Percentiles rank a stretch among this genome's conserved stretches.
Evolutionary conservation across 2,113 vertebrate genomes (phyloP).

Genomic region (Dasyprocta punctata): DNA sequence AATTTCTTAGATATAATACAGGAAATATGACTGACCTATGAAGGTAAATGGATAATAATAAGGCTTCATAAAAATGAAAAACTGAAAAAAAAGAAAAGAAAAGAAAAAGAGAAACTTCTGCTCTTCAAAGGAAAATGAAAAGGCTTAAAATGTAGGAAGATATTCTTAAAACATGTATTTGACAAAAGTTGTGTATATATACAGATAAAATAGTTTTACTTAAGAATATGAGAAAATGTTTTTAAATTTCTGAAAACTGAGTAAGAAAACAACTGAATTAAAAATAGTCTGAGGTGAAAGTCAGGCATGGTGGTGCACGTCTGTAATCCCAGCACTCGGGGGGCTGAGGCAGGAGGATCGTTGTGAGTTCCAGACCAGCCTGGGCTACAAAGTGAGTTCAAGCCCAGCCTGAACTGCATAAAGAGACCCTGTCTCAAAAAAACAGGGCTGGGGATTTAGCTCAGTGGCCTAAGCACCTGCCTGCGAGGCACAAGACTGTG

Average conservation of each 20-base stretch:
- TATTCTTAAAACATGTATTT: neutral
- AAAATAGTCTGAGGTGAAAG: neutral
- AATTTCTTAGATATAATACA: neutral
- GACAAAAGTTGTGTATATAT: neutral
- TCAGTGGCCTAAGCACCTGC: too few relatives aligned
- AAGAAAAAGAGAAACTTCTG: neutral
- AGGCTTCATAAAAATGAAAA: conserved; percentile 31
- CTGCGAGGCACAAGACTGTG: too few relatives aligned
- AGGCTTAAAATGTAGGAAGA: neutral
- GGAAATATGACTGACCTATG: neutral
- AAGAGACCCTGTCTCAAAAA: too few relatives aligned
- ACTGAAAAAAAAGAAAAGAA: neutral
- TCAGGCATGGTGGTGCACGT: too few relatives aligned
- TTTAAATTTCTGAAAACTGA: neutral
- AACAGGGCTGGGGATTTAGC: too few relatives aligned
- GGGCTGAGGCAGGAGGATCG: too few relatives aligned
- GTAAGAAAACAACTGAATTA: too few relatives aligned
- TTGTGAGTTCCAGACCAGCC: too few relatives aligned
- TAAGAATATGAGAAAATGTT: neutral
- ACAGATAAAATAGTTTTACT: neutral
- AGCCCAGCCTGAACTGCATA: too few relatives aligned
- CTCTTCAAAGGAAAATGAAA: neutral
- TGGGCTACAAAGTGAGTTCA: too few relatives aligned
- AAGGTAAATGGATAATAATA: neutral
- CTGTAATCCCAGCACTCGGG: too few relatives aligned